Evolutionary conservation across 1,140 invertebrate genomes (phyloP).

Genomic region (Ostrea denselamellosa): DNA sequence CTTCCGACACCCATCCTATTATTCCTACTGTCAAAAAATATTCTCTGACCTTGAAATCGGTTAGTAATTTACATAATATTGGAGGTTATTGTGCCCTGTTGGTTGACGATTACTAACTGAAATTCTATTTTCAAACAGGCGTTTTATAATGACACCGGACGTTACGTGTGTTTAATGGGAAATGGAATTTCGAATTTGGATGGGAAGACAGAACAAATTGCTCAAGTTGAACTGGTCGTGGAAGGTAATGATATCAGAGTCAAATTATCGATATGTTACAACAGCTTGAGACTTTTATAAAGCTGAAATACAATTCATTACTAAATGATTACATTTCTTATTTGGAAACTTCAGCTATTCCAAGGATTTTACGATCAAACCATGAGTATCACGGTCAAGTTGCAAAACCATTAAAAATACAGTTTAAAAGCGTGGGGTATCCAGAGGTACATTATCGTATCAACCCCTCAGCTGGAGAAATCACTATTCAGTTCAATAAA

Average conservation of each 20-base stretch:
- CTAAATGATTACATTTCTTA: not conserved
- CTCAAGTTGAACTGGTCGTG: not conserved
- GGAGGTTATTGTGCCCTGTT: no score
- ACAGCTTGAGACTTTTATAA: not conserved
- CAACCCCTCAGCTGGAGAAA: not conserved
- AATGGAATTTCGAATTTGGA: not conserved
- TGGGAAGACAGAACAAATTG: not conserved
- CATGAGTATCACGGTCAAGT: not conserved
- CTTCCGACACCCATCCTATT: not conserved
- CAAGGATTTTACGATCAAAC: not conserved
- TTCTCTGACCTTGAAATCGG: not conserved
- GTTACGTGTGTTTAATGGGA: not conserved
- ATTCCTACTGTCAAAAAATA: not conserved
- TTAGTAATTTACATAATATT: not conserved
- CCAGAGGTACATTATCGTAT: not conserved
- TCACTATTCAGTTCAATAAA: not conserved
- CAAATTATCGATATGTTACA: not conserved
- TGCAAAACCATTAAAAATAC: not conserved
- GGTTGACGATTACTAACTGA: no score
- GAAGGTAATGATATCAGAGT: not conserved
- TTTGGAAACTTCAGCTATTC: not conserved
- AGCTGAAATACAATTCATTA: not conserved
- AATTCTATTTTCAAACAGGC: not conserved
- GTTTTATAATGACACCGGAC: not conserved
- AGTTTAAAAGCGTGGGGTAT: not conserved